Base-by-base conservation (phyloP, 2,888 invertebrate genomes). In the Drepanosiphum platanoidis region DNA sequence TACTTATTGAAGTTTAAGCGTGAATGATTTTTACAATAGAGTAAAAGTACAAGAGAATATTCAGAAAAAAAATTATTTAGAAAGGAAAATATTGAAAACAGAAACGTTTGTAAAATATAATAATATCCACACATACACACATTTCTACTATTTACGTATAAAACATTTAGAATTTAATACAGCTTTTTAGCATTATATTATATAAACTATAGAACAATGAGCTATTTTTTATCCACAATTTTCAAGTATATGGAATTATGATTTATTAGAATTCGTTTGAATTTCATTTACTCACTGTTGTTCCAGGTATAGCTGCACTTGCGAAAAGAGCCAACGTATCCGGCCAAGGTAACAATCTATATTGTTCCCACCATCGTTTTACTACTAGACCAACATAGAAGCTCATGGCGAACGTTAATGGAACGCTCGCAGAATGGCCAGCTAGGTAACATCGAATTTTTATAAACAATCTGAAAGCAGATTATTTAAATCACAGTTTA, bases 291-390 rank as follows among this genome's bases (percentile, higher is more conserved):
- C 94, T 94, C 91, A 95, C 95, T 92, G 94, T 94, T 30, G 84
- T 84, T 90, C 96, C 96, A 88, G 96, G 95, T 89, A 97, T 95
- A 87, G 95, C 96, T 11, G 97, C 96, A 88, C 96, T 96, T 90
- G 97, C 94, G 91, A 96, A 97, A 87, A 97, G 93, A 71, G 96
- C 96, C 88, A 96, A 92, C 87, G 96, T 96, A 91, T 97, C 97
- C 0, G 97, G 97, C 96, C 97, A 97, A 8, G 97, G 97, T 87
- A 97, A 91, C 87, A 96, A 91, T 90, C 94, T 94, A 91, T 97
- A 97, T 90, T 97, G 97, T 89, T 96, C 96, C 97, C 97, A 97
- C 97, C 97, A 97, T 88, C 97, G 92, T 89, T 95, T 95, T 88
- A 97, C 96, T 81, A 97, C 95, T 88, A 97, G 92, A 88, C 94